Conservation (phyloP, 2,113 vertebrate species). For the Zapus hudsonius region DNA sequence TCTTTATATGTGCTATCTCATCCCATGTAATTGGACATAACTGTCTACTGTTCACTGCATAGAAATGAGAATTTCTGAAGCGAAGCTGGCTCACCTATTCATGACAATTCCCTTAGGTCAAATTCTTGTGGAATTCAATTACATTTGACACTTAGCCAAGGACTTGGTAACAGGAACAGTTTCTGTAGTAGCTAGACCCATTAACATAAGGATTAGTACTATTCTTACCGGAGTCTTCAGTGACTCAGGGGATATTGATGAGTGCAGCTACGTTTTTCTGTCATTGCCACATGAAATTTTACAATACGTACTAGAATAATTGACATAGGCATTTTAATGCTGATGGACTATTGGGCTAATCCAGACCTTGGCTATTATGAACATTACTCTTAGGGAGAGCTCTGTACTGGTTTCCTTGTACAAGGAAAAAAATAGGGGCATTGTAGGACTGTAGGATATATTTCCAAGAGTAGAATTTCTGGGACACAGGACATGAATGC, state of each 20-base stretch:
- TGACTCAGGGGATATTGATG: not conserved
- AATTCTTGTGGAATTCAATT: not conserved
- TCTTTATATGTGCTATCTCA: not conserved
- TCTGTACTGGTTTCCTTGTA: not conserved
- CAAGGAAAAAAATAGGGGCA: not conserved
- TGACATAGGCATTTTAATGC: not conserved
- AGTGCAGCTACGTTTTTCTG: not conserved
- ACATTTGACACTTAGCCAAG: not conserved
- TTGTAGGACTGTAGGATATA: not conserved
- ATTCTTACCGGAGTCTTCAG: not conserved
- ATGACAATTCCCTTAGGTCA: slow-evolving; percentile 13
- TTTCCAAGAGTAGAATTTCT: not conserved
- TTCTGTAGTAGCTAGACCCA: not conserved
- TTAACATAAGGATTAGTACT: not conserved
- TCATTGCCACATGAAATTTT: not conserved
- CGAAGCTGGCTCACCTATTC: not conserved
- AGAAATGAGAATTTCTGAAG: not conserved
- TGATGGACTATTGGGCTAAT: not conserved
- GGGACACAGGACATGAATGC: not conserved
- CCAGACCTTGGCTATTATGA: not conserved
- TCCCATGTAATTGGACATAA: not conserved
- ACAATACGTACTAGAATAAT: not conserved
- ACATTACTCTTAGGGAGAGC: not conserved
- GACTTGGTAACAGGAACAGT: not conserved
- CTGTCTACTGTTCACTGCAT: not conserved